Evolutionary conservation across 2,113 vertebrate genomes (phyloP).

Genomic region (Sakesphorus luctuosus): DNA sequence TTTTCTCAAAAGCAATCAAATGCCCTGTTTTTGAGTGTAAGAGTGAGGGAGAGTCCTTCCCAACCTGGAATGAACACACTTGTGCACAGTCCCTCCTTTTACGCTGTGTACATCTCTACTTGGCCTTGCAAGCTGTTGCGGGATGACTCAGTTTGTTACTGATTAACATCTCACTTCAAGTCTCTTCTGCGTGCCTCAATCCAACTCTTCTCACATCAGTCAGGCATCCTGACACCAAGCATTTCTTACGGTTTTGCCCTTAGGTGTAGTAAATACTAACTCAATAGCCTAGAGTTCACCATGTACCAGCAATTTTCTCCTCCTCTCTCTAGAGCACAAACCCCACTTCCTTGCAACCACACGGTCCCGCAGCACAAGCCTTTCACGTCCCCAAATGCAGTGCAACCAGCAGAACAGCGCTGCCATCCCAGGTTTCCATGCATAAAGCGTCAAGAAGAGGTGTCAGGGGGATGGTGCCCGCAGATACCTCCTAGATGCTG

Average conservation of each 20-base stretch:
- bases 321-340: not conserved
- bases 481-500: accelerated
- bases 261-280: not conserved
- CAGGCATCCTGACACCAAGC: not conserved
- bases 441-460: not conserved
- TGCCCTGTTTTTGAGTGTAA: not conserved
- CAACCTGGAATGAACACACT: not conserved
- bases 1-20: not conserved
- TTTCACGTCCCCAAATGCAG: not conserved
- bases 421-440: not conserved
- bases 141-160: conserved; percentile 13
- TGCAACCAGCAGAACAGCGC: not conserved
- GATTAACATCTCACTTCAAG: conserved; percentile 3
- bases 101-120: not conserved
- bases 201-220: not conserved
- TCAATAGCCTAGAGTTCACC: not conserved
- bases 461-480: too few relatives aligned
- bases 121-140: not conserved
- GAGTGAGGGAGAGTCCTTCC: not conserved
- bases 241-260: not conserved
- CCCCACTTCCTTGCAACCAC: not conserved
- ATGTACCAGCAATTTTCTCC: not conserved
- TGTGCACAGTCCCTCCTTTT: not conserved
- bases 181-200: not conserved
- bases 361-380: not conserved